Base-by-base conservation (phyloP, 2,888 invertebrate species). In the Tenodera sinensis region DNA sequence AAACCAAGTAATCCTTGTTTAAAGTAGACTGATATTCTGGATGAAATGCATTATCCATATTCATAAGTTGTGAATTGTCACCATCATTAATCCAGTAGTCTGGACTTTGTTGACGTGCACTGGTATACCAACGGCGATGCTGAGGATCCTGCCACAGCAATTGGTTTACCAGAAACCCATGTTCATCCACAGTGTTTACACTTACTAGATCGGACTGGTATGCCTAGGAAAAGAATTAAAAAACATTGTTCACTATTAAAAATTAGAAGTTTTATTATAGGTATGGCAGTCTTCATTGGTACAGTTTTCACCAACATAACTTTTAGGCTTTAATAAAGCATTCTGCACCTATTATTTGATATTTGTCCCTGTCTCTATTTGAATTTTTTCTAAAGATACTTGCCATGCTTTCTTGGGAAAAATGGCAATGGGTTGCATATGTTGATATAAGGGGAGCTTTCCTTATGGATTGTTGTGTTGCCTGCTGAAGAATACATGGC, bases 41-140 rank as follows among this genome's bases (percentile, higher is more conserved):
- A 90, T 97, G 94, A 93, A 98, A 97, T 0, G 97, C 96, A 93
- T 97, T 97, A 91, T 98, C 98, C 93, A 97, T 94, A 90, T 97
- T 96, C 14, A 95, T 94, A 88, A 98, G 93, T 90, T 96, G 96
- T 0, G 96, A 95, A n/a, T 96, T 96, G 93, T 98, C 98, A 0
- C 94, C 95, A 91, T 98, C 97, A 93, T 98, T 98, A 0, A 96
- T 94, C 97, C 98, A 98, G 91, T 96, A 96, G 47, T 96, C 96
- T 0, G 96, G 95, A 0, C 95, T 95, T 88, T 96, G 95, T 92
- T 97, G 96, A 89, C 95, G 95, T 0, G 97, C 96, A 85, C 98
- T 97, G 34, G 97, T 95, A 92, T 97, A 98, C 97, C 98, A 99
- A 8, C 96, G 95, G 90, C 97, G 95, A 92, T 97, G 97, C 91